Percentiles rank a stretch among this genome's conserved stretches.
phyloP scores from a whole-genome alignment of 1,140 invertebrate species.

The Nasonia vitripennis region DNA sequence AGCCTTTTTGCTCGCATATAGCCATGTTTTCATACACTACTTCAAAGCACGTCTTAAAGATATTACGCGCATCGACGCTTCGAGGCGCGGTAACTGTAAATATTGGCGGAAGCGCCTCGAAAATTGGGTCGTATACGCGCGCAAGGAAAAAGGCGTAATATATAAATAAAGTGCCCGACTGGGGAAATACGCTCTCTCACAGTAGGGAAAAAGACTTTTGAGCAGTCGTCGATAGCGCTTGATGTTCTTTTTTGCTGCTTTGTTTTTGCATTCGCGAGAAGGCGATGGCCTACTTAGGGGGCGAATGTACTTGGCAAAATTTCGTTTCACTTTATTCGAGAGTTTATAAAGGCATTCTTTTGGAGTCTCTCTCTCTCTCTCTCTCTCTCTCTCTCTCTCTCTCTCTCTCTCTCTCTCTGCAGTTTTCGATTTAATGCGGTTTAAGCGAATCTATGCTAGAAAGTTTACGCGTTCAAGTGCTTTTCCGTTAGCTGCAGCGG shows the following conservation, averaged over 20 bases:
- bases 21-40: neutral
- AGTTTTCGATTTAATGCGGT: neutral
- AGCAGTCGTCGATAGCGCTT: neutral
- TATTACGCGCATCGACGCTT: conserved; percentile 7
- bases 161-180: neutral
- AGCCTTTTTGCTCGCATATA: neutral
- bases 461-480: neutral
- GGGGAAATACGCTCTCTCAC: neutral
- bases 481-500: neutral
- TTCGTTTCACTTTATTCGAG: neutral
- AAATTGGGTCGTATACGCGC: conserved; percentile 20
- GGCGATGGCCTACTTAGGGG: neutral
- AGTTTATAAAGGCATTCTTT: too few species aligned
- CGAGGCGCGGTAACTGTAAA: conserved; percentile 23
- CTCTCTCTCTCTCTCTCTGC: neutral
- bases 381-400: too few species aligned
- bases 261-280: neutral
- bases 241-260: neutral
- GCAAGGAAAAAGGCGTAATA: neutral
- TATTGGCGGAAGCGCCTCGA: conserved; percentile 6
- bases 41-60: neutral
- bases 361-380: too few species aligned
- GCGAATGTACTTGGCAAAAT: neutral
- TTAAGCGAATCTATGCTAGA: neutral
- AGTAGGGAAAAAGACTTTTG: neutral